Evolutionary conservation across 2,797 vertebrate genomes (phyloP), one percentile per base, ranked within the genome.

Genomic region (Melanotaenia trifasciata): DNA sequence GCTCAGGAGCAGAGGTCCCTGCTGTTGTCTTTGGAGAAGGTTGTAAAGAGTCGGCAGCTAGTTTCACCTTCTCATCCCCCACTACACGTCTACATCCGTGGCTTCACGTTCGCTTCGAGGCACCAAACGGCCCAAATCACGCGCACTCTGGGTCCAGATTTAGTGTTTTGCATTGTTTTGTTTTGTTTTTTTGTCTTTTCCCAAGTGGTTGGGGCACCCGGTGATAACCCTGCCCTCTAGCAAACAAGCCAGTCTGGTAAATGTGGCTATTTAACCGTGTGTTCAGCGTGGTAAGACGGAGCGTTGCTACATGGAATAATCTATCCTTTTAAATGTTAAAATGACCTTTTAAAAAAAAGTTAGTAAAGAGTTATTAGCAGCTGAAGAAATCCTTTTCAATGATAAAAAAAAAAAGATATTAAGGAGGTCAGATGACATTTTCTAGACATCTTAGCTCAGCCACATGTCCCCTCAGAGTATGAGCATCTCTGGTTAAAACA

Each of bases 331-430:
- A 86, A 91, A 93, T 90, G 92, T 81, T 90, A 84, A 88, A 89
- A 90, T 81, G 57, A 87, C 85, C 64, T 66, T 85, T 72, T 45
- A 70, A 80, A 84, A 81, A 90, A 78, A 72, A 90, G 91, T 93
- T 84, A 90, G 89, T 93, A 92, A 91, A 93, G 79, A 93, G 88
- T 94, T 92, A 93, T 92, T 95, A 95, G 95, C 95, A 95, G 94
- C 95, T 93, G 91, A 93, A 94, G 85, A 90, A 71, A 81, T 91
- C 80, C 80, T 89, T 92, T 93, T 88, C 80, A 81, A 90, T 73
- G 51, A 81, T 28, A 22, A 51, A 51, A 63, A 64, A 61, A 79
- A 81, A 79, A 77, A 81, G 45, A 84, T 26, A 73, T 38, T 72
- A 72, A 73, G 50, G 68, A 80, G 83, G 87, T 87, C 79, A 72